phyloP scores from a whole-genome alignment of 2,888 invertebrate genomes.

The Mesoligia furuncula region DNA sequence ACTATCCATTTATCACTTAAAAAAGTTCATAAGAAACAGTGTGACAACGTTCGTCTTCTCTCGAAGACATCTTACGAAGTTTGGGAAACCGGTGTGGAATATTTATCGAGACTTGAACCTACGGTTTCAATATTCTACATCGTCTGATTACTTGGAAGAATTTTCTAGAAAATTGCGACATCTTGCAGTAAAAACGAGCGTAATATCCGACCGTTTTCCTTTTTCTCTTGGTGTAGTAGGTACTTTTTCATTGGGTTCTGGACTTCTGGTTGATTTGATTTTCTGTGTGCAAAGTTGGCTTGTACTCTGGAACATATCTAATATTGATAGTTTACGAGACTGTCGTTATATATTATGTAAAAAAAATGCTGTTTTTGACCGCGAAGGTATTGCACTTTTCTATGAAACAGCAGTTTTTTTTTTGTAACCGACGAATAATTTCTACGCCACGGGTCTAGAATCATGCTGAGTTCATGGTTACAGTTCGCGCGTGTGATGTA shows the following conservation, averaged over 20 bases:
- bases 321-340: too few relatives aligned
- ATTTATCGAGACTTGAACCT: constrained; percentile 11
- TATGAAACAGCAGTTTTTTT: too few relatives aligned
- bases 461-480: too few relatives aligned
- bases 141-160: constrained; percentile 7
- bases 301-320: not conserved
- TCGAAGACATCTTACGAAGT: constrained; percentile 6
- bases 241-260: not conserved
- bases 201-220: not conserved
- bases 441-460: too few relatives aligned
- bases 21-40: not conserved
- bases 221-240: not conserved
- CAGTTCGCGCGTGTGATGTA: too few relatives aligned
- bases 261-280: not conserved
- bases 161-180: constrained; percentile 12
- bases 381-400: too few relatives aligned
- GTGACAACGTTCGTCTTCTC: not conserved
- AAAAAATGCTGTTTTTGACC: too few relatives aligned
- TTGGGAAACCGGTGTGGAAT: constrained; percentile 7
- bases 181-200: constrained; percentile 14
- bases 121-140: not conserved
- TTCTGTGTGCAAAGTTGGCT: not conserved
- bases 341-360: too few relatives aligned
- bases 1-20: not conserved
- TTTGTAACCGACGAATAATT: too few relatives aligned